These are phyloP conservation scores for Lophochroa leadbeateri DNA, from an alignment of 2,113 vertebrate species.

Conservation along the genomic window DNA sequence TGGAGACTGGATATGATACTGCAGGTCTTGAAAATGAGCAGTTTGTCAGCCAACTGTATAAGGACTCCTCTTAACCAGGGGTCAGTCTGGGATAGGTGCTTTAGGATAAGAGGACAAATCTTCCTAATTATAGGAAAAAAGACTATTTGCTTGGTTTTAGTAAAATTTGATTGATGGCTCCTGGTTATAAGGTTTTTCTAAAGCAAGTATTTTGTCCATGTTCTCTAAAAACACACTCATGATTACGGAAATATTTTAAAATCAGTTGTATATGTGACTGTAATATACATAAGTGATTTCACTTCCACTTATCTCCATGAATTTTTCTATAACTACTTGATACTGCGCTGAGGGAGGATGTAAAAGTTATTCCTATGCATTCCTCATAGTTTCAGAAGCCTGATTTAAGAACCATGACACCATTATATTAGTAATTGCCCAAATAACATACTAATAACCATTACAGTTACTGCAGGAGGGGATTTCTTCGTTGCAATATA, in stretches of 20 bases:
- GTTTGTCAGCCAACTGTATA: rapidly evolving
- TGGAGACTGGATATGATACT: background rate
- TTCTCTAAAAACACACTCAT: background rate
- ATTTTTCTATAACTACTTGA: background rate
- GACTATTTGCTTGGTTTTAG: background rate
- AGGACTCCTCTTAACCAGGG: background rate
- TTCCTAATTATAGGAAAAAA: background rate
- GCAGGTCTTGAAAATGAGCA: background rate
- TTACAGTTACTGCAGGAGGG: background rate
- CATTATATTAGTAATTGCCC: background rate
- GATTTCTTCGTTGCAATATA: background rate
- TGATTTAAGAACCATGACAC: background rate
- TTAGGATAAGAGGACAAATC: too few species aligned
- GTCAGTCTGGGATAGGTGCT: background rate
- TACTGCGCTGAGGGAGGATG: background rate
- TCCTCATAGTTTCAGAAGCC: background rate
- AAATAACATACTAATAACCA: background rate
- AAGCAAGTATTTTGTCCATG: rapidly evolving
- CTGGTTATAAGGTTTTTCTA: background rate
- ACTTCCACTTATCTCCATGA: background rate
- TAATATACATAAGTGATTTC: background rate
- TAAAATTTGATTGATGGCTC: background rate
- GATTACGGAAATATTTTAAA: background rate
- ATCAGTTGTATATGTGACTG: background rate
- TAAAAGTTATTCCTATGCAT: background rate